Conservation (phyloP, 2,113 vertebrate genomes). For the Pseudois nayaur region DNA sequence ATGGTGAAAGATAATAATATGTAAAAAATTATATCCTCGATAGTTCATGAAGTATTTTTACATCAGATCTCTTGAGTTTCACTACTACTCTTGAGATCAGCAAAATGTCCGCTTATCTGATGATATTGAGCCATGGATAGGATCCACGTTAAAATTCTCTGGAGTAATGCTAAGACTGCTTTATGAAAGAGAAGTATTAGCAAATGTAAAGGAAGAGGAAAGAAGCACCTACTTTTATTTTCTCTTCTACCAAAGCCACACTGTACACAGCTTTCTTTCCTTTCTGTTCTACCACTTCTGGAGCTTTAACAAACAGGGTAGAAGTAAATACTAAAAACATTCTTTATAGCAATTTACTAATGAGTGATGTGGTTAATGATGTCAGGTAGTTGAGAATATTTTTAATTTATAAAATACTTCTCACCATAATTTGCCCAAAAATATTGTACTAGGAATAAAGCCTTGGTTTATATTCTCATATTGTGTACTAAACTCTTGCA, state of each 20-base stretch:
- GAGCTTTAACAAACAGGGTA: background rate
- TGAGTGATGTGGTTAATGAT: background rate
- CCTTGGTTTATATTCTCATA: background rate
- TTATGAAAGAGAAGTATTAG: background rate
- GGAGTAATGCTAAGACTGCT: background rate
- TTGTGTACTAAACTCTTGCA: background rate
- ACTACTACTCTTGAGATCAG: background rate
- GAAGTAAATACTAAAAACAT: background rate
- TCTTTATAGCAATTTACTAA: background rate
- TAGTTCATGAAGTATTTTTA: slow-evolving; percentile 16
- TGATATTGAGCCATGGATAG: background rate
- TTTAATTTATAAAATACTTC: background rate
- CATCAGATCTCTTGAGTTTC: background rate
- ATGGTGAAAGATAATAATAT: background rate
- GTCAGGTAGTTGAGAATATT: background rate
- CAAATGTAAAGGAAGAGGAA: background rate
- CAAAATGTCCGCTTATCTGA: background rate
- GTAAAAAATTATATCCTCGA: slow-evolving; percentile 22
- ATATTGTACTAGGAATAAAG: background rate
- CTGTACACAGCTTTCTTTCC: background rate
- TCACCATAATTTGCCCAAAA: background rate
- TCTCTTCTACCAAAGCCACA: background rate
- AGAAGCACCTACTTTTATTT: background rate
- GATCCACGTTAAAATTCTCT: slow-evolving; percentile 32
- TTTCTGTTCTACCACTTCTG: background rate